These are phyloP conservation scores for Aselliscus stoliczkanus DNA, from an alignment of 2,797 vertebrate genomes.

Conservation along the genomic window DNA sequence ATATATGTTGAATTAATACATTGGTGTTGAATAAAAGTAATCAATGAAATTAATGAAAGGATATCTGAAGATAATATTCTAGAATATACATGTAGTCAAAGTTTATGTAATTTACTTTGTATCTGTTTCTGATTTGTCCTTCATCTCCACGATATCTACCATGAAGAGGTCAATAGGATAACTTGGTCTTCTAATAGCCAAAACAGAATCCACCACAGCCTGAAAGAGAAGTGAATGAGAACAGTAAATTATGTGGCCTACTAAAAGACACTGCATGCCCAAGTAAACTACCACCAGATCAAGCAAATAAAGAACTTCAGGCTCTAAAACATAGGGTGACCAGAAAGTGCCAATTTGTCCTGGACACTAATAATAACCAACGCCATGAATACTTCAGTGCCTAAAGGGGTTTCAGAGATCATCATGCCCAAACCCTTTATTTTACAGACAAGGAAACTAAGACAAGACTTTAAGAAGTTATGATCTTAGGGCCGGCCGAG, in stretches of 20 bases:
- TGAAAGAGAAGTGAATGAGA: slow-evolving; percentile 65
- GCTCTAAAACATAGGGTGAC: not conserved
- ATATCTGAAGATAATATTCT: not conserved
- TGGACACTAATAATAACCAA: not conserved
- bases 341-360: not conserved
- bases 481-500: too few relatives aligned
- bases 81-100: not conserved
- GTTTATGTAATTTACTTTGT: slow-evolving; percentile 85
- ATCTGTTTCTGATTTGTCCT: slow-evolving; percentile 90
- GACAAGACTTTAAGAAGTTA: not conserved
- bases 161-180: slow-evolving; percentile 91
- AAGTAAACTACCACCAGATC: not conserved
- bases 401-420: not conserved
- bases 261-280: not conserved
- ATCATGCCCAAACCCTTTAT: not conserved
- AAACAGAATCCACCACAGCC: slow-evolving; percentile 92
- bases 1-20: not conserved
- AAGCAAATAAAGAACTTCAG: not conserved
- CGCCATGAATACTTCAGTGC: not conserved
- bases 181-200: slow-evolving; percentile 86
- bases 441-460: not conserved
- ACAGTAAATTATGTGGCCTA: not conserved
- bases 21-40: slow-evolving; percentile 1
- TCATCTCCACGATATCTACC: slow-evolving; percentile 96
- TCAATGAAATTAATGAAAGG: slow-evolving; percentile 17